Base-by-base conservation (phyloP, 2,888 invertebrate species). In the Troglohyphantes excavatus region DNA sequence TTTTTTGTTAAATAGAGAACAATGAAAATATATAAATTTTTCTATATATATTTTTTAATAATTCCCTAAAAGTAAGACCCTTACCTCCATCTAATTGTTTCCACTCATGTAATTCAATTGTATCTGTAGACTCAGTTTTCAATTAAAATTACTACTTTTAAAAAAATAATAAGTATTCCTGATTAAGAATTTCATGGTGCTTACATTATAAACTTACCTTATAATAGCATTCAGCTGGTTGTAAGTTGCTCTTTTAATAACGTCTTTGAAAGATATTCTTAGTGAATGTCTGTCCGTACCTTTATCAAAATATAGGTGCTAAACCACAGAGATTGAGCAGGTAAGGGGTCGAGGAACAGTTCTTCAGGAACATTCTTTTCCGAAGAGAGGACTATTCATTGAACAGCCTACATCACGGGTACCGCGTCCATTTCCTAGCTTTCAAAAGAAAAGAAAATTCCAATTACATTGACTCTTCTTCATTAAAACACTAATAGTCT, bases 311-410 rank as follows among this genome's bases (percentile, higher is more conserved):
- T 73, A 83, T 59, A 75, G 85, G 68, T 46, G 67, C 78, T 86
- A 78, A 78, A 78, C 78, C 78, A 75, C 75, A 67, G 61, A 72
- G 70, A 79, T 86, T 86, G 86, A 86, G 86, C 86, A 79, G 86
- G 86, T 63, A 19, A 53, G 78, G 84, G 59, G 63, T 46, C 21
- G 61, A 86, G 86, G 79, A 78, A 86, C 65, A 68, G 75, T 78
- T 85, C 68, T 85, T 70, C 85, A 70, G 68, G 76, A 78, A 68
- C 68, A 83, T 53, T 72, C n/a, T 53, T 75, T 67, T 75, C 67
- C 73, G 65, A 53, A 29, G n/a, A 63, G 27, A 63, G 59, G 26
- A 23, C 84, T 75, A 84, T 67, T 63, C 26, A 46, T 70, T 79
- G 29, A 17, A 53, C 53, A 86, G 27, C 46, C 78, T 39, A 43